A percentile compares a stretch with the other conserved stretches of the same genome.
Conservation (phyloP, 2,797 vertebrate genomes). For the Clarias pachynema region DNA sequence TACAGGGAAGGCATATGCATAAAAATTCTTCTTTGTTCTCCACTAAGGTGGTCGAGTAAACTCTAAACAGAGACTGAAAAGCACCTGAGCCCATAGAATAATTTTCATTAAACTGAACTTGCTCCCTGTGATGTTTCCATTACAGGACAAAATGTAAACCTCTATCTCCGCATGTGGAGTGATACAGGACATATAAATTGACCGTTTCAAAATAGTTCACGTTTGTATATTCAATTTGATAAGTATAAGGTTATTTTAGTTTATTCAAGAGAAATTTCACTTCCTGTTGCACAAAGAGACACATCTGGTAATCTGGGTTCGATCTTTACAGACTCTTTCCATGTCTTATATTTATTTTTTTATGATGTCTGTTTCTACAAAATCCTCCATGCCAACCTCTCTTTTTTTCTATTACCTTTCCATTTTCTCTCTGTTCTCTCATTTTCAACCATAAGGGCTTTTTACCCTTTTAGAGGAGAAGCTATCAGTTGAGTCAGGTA, state of each 20-base stretch:
- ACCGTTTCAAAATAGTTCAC: too few species aligned
- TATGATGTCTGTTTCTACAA: slow-evolving; percentile 2
- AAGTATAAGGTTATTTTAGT: background rate
- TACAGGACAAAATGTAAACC: too few species aligned
- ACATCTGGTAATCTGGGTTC: background rate
- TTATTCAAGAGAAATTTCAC: background rate
- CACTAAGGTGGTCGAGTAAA: too few species aligned
- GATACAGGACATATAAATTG: too few species aligned
- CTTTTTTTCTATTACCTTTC: background rate
- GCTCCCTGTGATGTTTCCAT: too few species aligned
- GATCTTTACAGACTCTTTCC: background rate
- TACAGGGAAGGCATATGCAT: too few species aligned
- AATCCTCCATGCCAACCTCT: slow-evolving; percentile 35
- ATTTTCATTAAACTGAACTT: too few species aligned
- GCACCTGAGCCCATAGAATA: too few species aligned
- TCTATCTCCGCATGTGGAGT: too few species aligned
- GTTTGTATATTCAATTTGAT: too few species aligned
- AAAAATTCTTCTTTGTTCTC: too few species aligned
- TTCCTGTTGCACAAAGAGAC: background rate
- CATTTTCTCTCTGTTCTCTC: background rate
- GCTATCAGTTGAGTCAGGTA: slow-evolving; percentile 17
- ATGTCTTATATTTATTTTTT: background rate
- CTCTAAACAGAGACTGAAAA: too few species aligned
- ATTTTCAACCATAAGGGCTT: background rate
- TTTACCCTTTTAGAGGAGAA: background rate